Evolutionary conservation across 2,113 vertebrate species (phyloP).

Genomic region (Bagarius yarrelli): DNA sequence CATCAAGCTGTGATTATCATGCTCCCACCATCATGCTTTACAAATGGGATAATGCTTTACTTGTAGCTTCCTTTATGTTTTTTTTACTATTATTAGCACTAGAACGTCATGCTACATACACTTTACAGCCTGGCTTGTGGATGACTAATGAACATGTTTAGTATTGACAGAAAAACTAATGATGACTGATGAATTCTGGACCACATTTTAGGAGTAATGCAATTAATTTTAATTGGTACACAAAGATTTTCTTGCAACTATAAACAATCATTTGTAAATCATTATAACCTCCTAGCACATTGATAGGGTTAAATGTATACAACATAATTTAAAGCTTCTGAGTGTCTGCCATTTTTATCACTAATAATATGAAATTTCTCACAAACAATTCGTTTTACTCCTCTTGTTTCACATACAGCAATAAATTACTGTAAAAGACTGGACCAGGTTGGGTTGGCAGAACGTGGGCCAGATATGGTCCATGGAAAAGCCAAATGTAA

Average conservation of each 20-base stretch:
- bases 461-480: too few species aligned
- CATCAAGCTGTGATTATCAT: neutral
- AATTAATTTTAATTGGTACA: conserved; percentile 8
- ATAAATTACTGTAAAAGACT: too few species aligned
- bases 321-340: neutral
- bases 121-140: neutral
- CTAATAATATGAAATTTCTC: conserved; percentile 3
- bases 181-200: conserved; percentile 4
- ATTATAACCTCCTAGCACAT: neutral
- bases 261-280: conserved; percentile 14
- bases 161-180: neutral
- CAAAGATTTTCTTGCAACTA: neutral
- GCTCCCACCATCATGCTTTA: neutral
- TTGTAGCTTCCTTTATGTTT: neutral
- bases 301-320: neutral
- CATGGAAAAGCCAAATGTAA: too few species aligned
- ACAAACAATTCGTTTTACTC: too few species aligned
- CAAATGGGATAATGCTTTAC: neutral
- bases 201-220: neutral
- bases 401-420: too few species aligned
- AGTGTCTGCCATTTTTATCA: neutral
- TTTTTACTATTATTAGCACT: neutral
- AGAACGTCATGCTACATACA: neutral
- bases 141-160: conserved; percentile 14
- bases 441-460: too few species aligned